Base-by-base conservation (phyloP, 2,888 invertebrate species). In the Amblyjoppa fuscipennis region DNA sequence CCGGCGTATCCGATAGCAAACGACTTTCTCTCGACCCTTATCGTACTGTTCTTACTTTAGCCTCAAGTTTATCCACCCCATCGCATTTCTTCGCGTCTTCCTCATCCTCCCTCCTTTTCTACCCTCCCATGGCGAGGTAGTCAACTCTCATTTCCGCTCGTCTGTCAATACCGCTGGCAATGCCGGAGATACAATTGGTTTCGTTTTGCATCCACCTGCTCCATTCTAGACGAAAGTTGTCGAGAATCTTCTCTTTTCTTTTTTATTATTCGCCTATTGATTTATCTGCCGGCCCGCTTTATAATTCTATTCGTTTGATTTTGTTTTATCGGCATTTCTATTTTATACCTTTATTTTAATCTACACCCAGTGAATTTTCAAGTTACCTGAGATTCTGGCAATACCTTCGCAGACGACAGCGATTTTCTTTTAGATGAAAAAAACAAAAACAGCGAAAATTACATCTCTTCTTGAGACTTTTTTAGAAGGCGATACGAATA, bases 161-260 rank as follows among this genome's bases (percentile, higher is more conserved):
- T 66, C 51, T 71, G 49, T 70, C 56, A 38, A 49, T 70, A 61
- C 51, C 25, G 75, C 51, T 66, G 49, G 77, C 75, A 53, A 41
- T 28, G 38, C n/a, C 59, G 61, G 53, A 61, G 56, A 80, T 75
- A 61, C 81, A 84, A 84, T 86, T 86, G 78, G 80, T 81, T 86
- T 81, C 73, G 74, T 86, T 84, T 86, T 84, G 61, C 77, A 70
- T 84, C 53, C 81, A 56, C 70, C 51, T 76, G 38, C 56, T 77
- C 45, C 68, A 59, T 66, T 53, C 16, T 25, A 73, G 70, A 74
- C 38, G 25, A 53, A 74, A 74, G 45, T 49, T 74, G 41, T 49
- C 38, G 34, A 66, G 53, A 13, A 76, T 41, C 34, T 76, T 81
- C 20, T 76, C 16, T 45, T 76, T 76, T 80, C n/a, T 73, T 25